Percentiles rank a stretch among this genome's conserved stretches.
Evolutionary conservation across 2,113 vertebrate genomes (phyloP).

Genomic region (Odocoileus virginianus): DNA sequence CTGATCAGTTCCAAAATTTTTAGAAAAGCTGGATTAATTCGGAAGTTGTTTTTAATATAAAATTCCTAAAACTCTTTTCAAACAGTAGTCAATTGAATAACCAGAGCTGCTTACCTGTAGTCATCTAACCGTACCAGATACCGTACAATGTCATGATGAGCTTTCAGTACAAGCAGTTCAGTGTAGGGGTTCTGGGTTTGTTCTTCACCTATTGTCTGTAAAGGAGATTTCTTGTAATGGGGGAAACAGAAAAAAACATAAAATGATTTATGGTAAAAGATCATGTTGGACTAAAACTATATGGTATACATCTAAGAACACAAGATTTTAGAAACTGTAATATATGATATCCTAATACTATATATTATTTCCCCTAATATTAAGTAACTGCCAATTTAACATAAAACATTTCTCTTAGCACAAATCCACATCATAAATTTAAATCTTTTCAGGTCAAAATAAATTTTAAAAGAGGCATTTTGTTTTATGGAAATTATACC

Average conservation of each 20-base stretch:
- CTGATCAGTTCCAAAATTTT: conserved; percentile 15
- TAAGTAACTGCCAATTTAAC: not conserved
- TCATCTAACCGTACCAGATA: conserved; percentile 97
- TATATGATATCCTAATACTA: not conserved
- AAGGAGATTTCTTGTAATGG: conserved; percentile 86
- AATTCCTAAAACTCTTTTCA: not conserved
- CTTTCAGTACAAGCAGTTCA: conserved; percentile 94
- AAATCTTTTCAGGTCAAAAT: conserved; percentile 21
- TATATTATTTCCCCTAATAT: not conserved
- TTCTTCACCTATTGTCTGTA: conserved; percentile 93
- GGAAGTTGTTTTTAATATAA: conserved; percentile 23
- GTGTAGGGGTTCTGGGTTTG: conserved; percentile 96
- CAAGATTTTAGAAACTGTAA: not conserved
- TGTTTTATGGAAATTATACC: not conserved
- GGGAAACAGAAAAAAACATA: not conserved
- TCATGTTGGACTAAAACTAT: not conserved
- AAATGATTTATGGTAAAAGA: conserved; percentile 30
- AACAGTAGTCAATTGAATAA: not conserved
- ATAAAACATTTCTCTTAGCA: conserved; percentile 16
- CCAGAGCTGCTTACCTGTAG: conserved; percentile 86
- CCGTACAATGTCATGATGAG: conserved; percentile 95
- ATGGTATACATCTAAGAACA: not conserved
- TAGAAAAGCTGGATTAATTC: not conserved
- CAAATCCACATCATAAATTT: conserved; percentile 3
- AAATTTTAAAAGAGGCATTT: not conserved